Base-by-base conservation (phyloP, 2,113 vertebrate species). In the Connochaetes taurinus region DNA sequence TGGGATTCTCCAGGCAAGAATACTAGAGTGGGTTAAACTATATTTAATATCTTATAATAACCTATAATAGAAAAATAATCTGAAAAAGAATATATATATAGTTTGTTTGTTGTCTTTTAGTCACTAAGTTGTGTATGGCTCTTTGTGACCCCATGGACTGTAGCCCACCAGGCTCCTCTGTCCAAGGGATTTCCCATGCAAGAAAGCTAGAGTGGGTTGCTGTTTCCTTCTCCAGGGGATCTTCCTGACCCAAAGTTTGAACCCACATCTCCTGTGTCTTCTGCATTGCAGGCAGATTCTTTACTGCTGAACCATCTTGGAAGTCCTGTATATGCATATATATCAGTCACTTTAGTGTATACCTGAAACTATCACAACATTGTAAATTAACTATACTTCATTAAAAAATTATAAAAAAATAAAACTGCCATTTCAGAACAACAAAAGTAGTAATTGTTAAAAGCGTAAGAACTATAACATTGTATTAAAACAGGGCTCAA, bases 381-480 rank as follows among this genome's bases (percentile, higher is more conserved):
- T 82, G 50, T 53, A 53, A 36, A n/a, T 53, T 31, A 82, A 82
- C 31, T n/a, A 13, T n/a, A 52, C 29, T 82, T 82, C 50, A 23
- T 50, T 12, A 82, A 53, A 82, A 53, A n/a, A 33, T 52, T 71
- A 71, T 12, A 13, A 81, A 81, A 47, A 52, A 52, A 31, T 82
- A 90, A 97, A 92, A 87, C 71, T 29, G 83, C 64, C 47, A 81
- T 83, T 97, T 96, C 53, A 84, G 92, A 93, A 71, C 21, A 74
- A 86, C 31, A 57, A 83, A 83, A 55, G 50, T 67, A 84, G 47
- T 81, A 74, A 31, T 47, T 91, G 40, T 83, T 78, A 43, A 89
- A 81, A 78, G 12, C 17, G 16, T 15, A 19, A 55, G 40, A 36
- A 64, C 74, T 47, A 12, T 76, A 58, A 45, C 33, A 53, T 45